These are phyloP conservation scores for Acanthosoma haemorrhoidale DNA, from an alignment of 2,888 invertebrate genomes.

Conservation along the genomic window DNA sequence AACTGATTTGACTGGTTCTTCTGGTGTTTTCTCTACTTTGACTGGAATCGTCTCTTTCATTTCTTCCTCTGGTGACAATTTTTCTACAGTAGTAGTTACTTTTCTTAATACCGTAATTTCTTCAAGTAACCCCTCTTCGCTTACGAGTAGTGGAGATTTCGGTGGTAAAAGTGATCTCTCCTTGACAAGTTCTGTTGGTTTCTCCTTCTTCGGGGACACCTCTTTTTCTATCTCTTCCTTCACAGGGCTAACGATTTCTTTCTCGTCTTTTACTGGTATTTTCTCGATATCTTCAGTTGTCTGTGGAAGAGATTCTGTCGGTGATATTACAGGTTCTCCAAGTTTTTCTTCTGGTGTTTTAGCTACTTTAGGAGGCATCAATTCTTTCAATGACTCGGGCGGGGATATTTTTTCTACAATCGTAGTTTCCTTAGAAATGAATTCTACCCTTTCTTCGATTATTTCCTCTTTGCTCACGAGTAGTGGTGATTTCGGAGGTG, in stretches of 20 bases:
- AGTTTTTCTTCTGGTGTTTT: no score
- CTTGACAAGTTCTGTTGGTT: not conserved
- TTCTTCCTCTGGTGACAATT: not conserved
- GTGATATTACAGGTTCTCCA: no score
- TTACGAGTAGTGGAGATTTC: not conserved
- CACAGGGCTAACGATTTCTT: not conserved
- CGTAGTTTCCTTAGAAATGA: no score
- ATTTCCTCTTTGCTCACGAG: no score
- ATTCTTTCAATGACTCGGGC: no score
- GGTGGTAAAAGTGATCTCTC: not conserved
- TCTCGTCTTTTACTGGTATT: not conserved
- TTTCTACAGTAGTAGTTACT: not conserved
- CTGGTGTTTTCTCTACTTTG: not conserved
- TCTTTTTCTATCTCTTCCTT: not conserved
- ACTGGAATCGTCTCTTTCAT: not conserved
- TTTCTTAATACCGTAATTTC: no score
- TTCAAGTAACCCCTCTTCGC: not conserved
- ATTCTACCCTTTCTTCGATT: no score
- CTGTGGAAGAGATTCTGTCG: no score
- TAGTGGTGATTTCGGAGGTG: no score
- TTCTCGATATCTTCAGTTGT: no score
- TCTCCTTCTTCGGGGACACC: not conserved
- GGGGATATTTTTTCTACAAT: no score
- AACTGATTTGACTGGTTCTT: not conserved
- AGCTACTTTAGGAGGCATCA: no score